Evolutionary conservation across 2,797 vertebrate species (phyloP), one percentile per base, ranked within the genome.

Genomic region (Dipus sagitta): DNA sequence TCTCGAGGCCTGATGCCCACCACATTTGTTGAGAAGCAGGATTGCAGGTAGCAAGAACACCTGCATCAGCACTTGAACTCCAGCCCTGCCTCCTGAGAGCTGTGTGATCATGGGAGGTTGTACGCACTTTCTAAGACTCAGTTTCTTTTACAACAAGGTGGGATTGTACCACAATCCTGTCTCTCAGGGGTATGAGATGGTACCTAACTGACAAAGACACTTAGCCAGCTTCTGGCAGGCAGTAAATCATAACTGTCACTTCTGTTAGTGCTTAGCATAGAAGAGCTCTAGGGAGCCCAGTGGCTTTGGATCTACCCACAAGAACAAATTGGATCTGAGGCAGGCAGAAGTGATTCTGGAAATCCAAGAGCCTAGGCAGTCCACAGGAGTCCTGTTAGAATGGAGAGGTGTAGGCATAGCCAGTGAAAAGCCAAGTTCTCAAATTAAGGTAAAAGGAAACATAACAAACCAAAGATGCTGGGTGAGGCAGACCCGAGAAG

Each of bases 101-200:
- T 71, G 1, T 52, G n/a, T 70, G 4, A 82, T 77, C 65, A 79
- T 28, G 26, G 18, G 13, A 71, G n/a, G 17, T 30, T 30, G 1
- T 52, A 11, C 26, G 20, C 32, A 47, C 71, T 86, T 42, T 64
- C 42, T 70, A 28, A 84, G 76, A 3, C 34, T 86, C 58, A 32
- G 9, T 75, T 88, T 92, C 86, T 64, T 88, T 68, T 74, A 7
- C 42, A 18, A 1, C 24, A 78, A 34, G 54, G 24, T 42, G n/a
- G 13, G 38, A 52, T 18, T 15, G 0, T 32, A 67, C 1, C 7
- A 0, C 38, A 62, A 1, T 12, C 18, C 17, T 28, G 0, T 58
- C 58, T 64, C 64, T 28, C 14, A 17, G 17, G 80, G 28, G 15
- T 32, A 3, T 76, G 54, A 90, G 65, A 86, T 71, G 28, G n/a